These are phyloP conservation scores for Plemyria rubiginata DNA, from an alignment of 2,888 invertebrate species.

Conservation along the genomic window DNA sequence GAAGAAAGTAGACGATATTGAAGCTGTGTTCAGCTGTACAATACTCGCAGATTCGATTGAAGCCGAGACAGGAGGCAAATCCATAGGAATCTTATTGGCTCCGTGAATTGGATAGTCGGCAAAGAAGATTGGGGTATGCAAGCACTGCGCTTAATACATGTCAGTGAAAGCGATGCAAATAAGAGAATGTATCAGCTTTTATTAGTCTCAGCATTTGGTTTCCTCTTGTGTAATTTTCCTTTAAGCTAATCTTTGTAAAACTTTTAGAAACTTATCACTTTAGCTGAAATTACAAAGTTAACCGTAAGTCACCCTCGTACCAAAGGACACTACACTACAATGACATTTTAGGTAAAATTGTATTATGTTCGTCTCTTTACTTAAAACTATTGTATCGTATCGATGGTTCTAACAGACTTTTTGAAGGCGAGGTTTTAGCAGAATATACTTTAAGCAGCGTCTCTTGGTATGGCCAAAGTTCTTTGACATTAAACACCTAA, in stretches of 20 bases:
- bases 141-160: neutral
- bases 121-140: neutral
- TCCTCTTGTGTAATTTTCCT: conserved; percentile 16
- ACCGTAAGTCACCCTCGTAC: neutral
- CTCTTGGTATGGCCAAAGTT: conserved; percentile 11
- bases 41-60: neutral
- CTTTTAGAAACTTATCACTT: conserved; percentile 37
- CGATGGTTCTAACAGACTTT: neutral
- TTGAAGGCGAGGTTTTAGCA: neutral
- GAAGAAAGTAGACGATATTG: neutral
- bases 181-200: neutral
- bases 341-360: neutral
- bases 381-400: neutral
- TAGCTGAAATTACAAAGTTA: conserved; percentile 29
- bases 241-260: conserved; percentile 35
- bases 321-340: conserved; percentile 8
- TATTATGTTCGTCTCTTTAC: neutral
- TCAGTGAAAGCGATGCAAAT: neutral
- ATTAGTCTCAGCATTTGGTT: neutral
- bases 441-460: neutral
- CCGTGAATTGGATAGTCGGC: neutral
- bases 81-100: neutral
- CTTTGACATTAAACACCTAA: conserved; percentile 31
- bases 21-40: conserved; percentile 2
- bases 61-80: neutral